These are phyloP conservation scores for Anaspis maculata DNA, from an alignment of 2,888 invertebrate genomes.

Conservation along the genomic window DNA sequence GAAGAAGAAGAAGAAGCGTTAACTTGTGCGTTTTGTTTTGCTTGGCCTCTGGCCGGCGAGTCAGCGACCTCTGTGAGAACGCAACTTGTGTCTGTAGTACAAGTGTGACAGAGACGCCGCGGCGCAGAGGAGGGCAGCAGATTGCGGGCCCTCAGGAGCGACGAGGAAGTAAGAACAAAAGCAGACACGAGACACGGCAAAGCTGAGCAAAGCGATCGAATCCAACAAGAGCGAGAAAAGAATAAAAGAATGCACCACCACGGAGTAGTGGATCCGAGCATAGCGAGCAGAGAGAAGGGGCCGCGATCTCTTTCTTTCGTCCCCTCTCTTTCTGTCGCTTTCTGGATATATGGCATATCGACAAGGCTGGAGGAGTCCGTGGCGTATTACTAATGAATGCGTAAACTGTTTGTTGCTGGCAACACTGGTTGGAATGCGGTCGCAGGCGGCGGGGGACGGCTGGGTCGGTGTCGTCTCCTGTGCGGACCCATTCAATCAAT, in stretches of 20 bases:
- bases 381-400: slow-evolving; percentile 42
- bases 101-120: slow-evolving; percentile 33
- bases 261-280: slow-evolving; percentile 12
- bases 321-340: slow-evolving; percentile 1
- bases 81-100: slow-evolving; percentile 26
- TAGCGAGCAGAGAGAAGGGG: no score
- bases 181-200: slow-evolving; percentile 38
- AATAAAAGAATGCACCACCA: slow-evolving; percentile 32
- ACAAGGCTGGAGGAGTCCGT: slow-evolving; percentile 22
- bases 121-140: slow-evolving; percentile 33
- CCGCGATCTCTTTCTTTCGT: slow-evolving; percentile 6
- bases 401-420: slow-evolving; percentile 43
- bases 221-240: slow-evolving; percentile 37
- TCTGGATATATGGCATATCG: slow-evolving; percentile 6
- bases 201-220: slow-evolving; percentile 37
- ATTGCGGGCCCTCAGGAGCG: slow-evolving; percentile 25
- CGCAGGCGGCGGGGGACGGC: slow-evolving; percentile 47
- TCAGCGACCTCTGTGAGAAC: slow-evolving; percentile 44
- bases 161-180: slow-evolving; percentile 38
- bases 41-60: slow-evolving; percentile 41
- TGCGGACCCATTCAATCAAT: slow-evolving; percentile 34
- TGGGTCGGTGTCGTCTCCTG: slow-evolving; percentile 34
- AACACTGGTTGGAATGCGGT: slow-evolving; percentile 44
- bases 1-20: slow-evolving; percentile 32
- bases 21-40: slow-evolving; percentile 40